These are phyloP conservation scores for Nomada hirtipes DNA, from an alignment of 2,888 invertebrate genomes.

Conservation along the genomic window DNA sequence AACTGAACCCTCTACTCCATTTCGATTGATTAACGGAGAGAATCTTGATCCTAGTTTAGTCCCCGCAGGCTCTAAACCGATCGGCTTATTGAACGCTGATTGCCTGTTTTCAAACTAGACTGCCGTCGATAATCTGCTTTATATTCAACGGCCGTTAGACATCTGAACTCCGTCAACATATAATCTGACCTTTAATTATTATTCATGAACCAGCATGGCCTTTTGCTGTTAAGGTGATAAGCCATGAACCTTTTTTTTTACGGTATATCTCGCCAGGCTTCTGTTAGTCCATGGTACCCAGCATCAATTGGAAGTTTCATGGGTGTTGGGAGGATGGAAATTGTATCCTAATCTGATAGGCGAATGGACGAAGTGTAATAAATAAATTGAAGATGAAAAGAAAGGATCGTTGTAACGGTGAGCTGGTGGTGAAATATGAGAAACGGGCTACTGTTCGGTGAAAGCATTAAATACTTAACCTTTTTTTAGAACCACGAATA, in stretches of 20 bases:
- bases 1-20: not conserved
- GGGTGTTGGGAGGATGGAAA: not conserved
- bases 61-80: slow-evolving; percentile 31
- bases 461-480: too few relatives aligned
- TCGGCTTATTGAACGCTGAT: slow-evolving; percentile 54
- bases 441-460: not conserved
- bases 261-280: slow-evolving; percentile 1
- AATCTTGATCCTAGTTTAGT: slow-evolving; percentile 10
- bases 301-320: not conserved
- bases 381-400: too few relatives aligned
- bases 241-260: slow-evolving; percentile 34
- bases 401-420: not conserved
- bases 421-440: not conserved
- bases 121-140: slow-evolving; percentile 46
- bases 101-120: slow-evolving; percentile 28
- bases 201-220: slow-evolving; percentile 36
- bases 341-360: not conserved
- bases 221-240: slow-evolving; percentile 31
- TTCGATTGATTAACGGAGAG: slow-evolving; percentile 34
- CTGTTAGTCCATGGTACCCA: not conserved
- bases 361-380: not conserved
- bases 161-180: slow-evolving; percentile 14
- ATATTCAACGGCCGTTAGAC: slow-evolving; percentile 28
- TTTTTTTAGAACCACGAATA: too few relatives aligned
- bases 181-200: slow-evolving; percentile 38